Conservation (phyloP, 2,113 vertebrate genomes). For the Varanus salvator region DNA sequence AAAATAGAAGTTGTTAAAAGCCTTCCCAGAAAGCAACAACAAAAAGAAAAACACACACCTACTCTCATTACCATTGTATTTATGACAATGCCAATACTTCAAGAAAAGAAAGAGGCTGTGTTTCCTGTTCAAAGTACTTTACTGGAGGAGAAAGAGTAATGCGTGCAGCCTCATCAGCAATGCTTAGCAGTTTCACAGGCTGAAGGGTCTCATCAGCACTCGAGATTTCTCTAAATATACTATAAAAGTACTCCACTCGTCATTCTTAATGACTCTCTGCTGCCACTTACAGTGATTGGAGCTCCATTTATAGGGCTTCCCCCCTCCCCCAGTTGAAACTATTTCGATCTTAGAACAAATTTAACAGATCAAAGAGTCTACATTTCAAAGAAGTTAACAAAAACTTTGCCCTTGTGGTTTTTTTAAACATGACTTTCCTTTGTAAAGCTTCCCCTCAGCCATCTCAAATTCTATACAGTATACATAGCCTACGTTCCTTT, state of each 20-base stretch:
- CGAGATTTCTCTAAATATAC: conserved; percentile 65
- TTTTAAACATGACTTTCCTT: conserved; percentile 1
- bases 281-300: conserved; percentile 61
- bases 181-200: conserved; percentile 37
- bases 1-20: not conserved
- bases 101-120: conserved; percentile 28
- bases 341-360: conserved; percentile 56
- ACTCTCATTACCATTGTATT: not conserved
- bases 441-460: conserved; percentile 9
- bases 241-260: conserved; percentile 66
- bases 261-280: conserved; percentile 66
- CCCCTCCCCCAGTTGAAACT: conserved; percentile 50
- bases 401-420: conserved; percentile 36
- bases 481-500: conserved; percentile 44
- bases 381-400: conserved; percentile 49
- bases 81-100: conserved; percentile 3
- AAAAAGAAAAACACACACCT: not conserved
- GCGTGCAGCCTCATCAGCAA: conserved; percentile 23
- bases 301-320: conserved; percentile 38
- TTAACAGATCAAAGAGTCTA: conserved; percentile 50
- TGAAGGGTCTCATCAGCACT: conserved; percentile 52
- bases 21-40: not conserved
- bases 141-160: conserved; percentile 37
- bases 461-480: conserved; percentile 23
- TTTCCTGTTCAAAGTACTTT: conserved; percentile 5